phyloP scores from a whole-genome alignment of 1,140 invertebrate species.

The silkworm (Bombyx mori) region DNA sequence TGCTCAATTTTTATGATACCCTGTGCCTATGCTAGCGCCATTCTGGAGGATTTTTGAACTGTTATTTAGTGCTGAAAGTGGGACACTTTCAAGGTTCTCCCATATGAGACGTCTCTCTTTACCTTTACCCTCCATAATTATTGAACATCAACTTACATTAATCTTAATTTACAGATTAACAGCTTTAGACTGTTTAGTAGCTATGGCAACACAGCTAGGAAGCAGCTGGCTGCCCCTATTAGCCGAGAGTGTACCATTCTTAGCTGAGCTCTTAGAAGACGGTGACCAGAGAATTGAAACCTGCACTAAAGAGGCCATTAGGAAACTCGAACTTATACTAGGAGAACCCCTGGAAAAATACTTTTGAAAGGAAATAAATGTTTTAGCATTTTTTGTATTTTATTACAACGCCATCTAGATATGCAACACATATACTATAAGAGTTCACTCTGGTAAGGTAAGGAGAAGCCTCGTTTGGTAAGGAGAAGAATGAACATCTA shows the following conservation, averaged over 20 bases:
- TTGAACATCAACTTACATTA: not conserved
- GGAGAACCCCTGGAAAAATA: slow-evolving; percentile 90
- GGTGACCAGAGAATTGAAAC: slow-evolving; percentile 85
- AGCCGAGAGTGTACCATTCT: slow-evolving; percentile 87
- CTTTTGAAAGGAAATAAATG: slow-evolving; percentile 71
- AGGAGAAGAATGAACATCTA: too few relatives aligned
- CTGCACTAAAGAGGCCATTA: slow-evolving; percentile 79
- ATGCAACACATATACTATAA: not conserved
- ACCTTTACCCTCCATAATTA: too few relatives aligned
- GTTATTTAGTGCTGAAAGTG: too few relatives aligned
- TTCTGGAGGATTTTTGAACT: too few relatives aligned
- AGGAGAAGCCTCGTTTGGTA: not conserved
- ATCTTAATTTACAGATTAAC: slow-evolving; percentile 30
- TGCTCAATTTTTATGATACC: too few relatives aligned
- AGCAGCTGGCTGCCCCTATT: slow-evolving; percentile 86
- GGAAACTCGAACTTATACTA: slow-evolving; percentile 84
- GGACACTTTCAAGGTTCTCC: too few relatives aligned
- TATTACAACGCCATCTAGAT: not conserved
- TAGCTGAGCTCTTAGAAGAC: slow-evolving; percentile 88
- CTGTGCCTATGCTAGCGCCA: too few relatives aligned
- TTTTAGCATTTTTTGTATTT: slow-evolving; percentile 4
- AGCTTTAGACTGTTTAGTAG: slow-evolving; percentile 76
- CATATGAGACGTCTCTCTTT: too few relatives aligned
- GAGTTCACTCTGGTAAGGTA: too few relatives aligned
- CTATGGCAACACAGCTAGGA: slow-evolving; percentile 82